Conservation (phyloP, 2,797 vertebrate genomes). For the Eulemur mongoz region DNA sequence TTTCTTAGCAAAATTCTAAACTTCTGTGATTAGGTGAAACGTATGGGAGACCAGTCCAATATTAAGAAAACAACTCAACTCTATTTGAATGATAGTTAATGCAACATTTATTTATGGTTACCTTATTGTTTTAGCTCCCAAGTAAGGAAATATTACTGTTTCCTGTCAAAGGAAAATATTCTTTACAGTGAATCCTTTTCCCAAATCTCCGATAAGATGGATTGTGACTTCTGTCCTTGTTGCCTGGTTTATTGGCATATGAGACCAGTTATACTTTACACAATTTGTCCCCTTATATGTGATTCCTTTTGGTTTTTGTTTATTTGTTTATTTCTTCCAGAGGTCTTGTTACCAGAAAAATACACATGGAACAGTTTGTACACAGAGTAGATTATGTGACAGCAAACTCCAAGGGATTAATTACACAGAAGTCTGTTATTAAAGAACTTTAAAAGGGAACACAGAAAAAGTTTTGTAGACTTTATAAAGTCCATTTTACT, state of each 20-base stretch:
- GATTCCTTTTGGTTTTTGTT: conserved; percentile 67
- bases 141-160: conserved; percentile 63
- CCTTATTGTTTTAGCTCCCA: conserved; percentile 33
- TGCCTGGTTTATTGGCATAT: neutral
- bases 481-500: conserved; percentile 49
- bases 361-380: conserved; percentile 40
- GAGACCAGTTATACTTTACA: conserved; percentile 13
- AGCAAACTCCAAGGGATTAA: conserved; percentile 58
- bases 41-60: conserved; percentile 1
- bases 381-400: conserved; percentile 57
- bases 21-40: conserved; percentile 45
- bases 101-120: conserved; percentile 59
- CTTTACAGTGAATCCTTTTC: conserved; percentile 12
- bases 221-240: neutral
- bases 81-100: conserved; percentile 25
- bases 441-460: conserved; percentile 44
- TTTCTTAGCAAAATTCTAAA: conserved; percentile 55
- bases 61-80: neutral
- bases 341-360: conserved; percentile 69
- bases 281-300: neutral
- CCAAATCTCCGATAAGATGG: conserved; percentile 13
- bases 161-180: conserved; percentile 62
- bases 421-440: conserved; percentile 71
- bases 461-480: conserved; percentile 61
- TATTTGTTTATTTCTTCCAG: conserved; percentile 66